Percentiles rank a stretch among this genome's conserved stretches.
phyloP scores from a whole-genome alignment of 2,113 vertebrate species.

The Apaloderma vittatum region DNA sequence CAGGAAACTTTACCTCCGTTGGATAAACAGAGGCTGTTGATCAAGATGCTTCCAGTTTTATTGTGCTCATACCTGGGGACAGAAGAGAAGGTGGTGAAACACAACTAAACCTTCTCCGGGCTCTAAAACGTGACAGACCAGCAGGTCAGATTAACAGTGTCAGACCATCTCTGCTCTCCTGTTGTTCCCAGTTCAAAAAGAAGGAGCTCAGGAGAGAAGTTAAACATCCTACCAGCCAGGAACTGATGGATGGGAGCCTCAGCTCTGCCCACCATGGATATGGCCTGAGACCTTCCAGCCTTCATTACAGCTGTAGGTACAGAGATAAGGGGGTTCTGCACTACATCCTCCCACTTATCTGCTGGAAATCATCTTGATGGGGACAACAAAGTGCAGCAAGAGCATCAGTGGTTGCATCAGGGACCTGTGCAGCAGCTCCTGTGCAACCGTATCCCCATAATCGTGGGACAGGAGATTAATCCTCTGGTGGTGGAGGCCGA shows the following conservation, averaged over 20 bases:
- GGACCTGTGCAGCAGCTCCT: conserved; percentile 95
- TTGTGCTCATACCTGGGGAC: conserved; percentile 89
- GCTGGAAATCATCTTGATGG: neutral
- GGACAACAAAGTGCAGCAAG: neutral
- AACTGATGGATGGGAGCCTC: neutral
- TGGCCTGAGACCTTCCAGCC: neutral
- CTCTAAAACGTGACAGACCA: accelerated
- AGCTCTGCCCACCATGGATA: neutral
- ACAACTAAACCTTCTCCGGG: neutral
- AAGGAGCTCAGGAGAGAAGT: neutral
- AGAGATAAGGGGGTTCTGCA: accelerated
- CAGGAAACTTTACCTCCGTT: conserved; percentile 86
- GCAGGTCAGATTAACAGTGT: accelerated
- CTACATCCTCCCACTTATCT: neutral
- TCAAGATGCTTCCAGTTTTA: conserved; percentile 86
- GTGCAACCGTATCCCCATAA: conserved; percentile 94
- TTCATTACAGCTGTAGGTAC: neutral
- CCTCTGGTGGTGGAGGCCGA: conserved; percentile 86
- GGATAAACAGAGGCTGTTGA: conserved; percentile 95
- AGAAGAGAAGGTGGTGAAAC: neutral
- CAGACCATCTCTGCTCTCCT: neutral
- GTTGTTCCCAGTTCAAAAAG: neutral
- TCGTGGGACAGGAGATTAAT: conserved; percentile 93
- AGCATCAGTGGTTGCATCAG: neutral
- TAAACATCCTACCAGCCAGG: neutral